Evolutionary conservation across 2,888 invertebrate species (phyloP).

Genomic region (Apodemia mormo): DNA sequence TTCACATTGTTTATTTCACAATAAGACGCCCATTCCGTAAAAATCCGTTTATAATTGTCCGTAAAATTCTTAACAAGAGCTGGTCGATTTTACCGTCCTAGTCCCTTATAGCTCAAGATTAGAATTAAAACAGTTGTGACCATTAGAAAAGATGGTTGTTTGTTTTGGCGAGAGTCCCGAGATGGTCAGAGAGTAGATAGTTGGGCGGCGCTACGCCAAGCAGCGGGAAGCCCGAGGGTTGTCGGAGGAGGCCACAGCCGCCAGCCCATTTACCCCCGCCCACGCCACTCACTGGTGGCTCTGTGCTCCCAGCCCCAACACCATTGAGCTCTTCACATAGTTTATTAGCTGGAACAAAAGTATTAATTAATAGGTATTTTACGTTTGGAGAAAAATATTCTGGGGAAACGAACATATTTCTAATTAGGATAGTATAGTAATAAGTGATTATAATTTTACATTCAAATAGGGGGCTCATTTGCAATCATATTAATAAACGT

Average conservation of each 20-base stretch:
- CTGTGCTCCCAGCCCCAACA: slow-evolving; percentile 55
- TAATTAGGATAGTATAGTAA: no score
- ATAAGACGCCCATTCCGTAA: slow-evolving; percentile 17
- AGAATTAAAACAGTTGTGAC: slow-evolving; percentile 47
- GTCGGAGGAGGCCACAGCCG: slow-evolving; percentile 84
- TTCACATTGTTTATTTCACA: slow-evolving; percentile 30
- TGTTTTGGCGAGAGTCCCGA: slow-evolving; percentile 81
- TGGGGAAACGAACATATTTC: no score
- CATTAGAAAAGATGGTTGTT: slow-evolving; percentile 85
- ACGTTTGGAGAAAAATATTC: no score
- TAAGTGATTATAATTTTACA: no score
- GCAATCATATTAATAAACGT: no score
- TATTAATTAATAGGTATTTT: slow-evolving; percentile 16
- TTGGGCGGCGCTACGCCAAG: slow-evolving; percentile 82
- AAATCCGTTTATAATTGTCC: background rate
- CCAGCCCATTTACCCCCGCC: slow-evolving; percentile 81
- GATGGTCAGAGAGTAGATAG: slow-evolving; percentile 83
- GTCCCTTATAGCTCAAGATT: slow-evolving; percentile 20
- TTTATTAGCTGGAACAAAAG: slow-evolving; percentile 64
- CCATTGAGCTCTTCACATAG: slow-evolving; percentile 72
- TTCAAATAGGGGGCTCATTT: no score
- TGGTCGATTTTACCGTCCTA: slow-evolving; percentile 11
- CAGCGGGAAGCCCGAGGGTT: slow-evolving; percentile 82
- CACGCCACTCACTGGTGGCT: slow-evolving; percentile 54
- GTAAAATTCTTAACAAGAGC: slow-evolving; percentile 13